Conservation (phyloP, 2,888 invertebrate species). For the Bembecia ichneumoniformis region DNA sequence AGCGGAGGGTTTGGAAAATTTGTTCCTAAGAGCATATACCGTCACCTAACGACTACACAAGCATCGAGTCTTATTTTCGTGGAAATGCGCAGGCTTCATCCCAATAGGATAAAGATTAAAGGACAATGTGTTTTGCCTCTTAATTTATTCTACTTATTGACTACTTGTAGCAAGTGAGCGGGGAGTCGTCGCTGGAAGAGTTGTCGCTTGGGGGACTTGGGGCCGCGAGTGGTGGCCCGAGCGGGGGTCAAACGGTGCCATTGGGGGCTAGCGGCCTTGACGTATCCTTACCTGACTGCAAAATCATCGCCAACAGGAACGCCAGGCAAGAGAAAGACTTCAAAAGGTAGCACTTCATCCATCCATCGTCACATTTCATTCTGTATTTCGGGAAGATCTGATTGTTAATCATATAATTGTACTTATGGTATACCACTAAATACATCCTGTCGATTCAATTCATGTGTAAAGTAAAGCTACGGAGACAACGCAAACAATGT, state of each 20-base stretch:
- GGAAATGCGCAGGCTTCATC: no score
- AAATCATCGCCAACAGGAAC: conserved; percentile 64
- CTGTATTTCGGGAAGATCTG: no score
- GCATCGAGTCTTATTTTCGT: no score
- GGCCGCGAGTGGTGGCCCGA: conserved; percentile 22
- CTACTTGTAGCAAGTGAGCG: conserved; percentile 14
- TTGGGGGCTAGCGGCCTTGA: conserved; percentile 32
- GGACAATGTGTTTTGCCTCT: no score
- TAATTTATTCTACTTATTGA: no score
- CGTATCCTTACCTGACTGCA: conserved; percentile 59
- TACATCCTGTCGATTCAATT: no score
- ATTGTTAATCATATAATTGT: background rate
- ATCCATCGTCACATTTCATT: background rate
- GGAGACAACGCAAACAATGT: no score
- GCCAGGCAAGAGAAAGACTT: conserved; percentile 48
- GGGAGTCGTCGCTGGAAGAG: conserved; percentile 55
- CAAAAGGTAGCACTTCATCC: conserved; percentile 21
- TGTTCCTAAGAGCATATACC: no score
- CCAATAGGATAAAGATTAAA: no score
- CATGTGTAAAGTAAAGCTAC: no score
- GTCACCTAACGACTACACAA: no score
- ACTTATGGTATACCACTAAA: background rate
- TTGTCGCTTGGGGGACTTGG: conserved; percentile 21
- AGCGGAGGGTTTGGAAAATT: no score
- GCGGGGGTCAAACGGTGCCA: conserved; percentile 17